These are phyloP conservation scores for Diarsia rubi DNA, from an alignment of 2,888 invertebrate species.

Conservation along the genomic window DNA sequence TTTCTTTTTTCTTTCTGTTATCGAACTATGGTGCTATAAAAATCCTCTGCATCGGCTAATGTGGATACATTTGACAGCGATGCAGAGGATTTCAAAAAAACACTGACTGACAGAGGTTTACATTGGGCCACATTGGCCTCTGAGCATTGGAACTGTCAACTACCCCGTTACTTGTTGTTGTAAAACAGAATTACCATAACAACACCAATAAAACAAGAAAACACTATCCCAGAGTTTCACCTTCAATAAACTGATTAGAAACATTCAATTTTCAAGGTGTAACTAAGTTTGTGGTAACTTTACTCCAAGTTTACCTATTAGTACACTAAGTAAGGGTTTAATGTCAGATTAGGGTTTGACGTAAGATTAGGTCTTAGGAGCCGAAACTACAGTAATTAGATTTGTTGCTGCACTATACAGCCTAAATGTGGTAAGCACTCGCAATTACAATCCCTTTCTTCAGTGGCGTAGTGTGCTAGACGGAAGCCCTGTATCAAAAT, in stretches of 20 bases:
- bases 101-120: too few relatives aligned
- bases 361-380: slow-evolving; percentile 5
- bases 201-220: not conserved
- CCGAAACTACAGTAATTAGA: slow-evolving; percentile 23
- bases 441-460: not conserved
- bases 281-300: not conserved
- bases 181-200: not conserved
- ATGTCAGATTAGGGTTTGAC: slow-evolving; percentile 21
- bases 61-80: too few relatives aligned
- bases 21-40: not conserved
- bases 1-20: too few relatives aligned
- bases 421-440: not conserved
- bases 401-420: not conserved
- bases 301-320: slow-evolving; percentile 10
- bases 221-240: too few relatives aligned
- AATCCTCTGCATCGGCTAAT: not conserved
- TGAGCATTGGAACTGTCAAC: not conserved
- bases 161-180: not conserved
- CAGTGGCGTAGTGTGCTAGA: too few relatives aligned
- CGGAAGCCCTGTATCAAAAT: too few relatives aligned
- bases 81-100: too few relatives aligned
- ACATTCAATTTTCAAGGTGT: not conserved
- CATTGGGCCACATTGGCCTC: not conserved
- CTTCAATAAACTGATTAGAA: not conserved
- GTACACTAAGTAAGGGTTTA: not conserved